Conservation (phyloP, 2,888 invertebrate species). For the Leptogaster cylindrica region DNA sequence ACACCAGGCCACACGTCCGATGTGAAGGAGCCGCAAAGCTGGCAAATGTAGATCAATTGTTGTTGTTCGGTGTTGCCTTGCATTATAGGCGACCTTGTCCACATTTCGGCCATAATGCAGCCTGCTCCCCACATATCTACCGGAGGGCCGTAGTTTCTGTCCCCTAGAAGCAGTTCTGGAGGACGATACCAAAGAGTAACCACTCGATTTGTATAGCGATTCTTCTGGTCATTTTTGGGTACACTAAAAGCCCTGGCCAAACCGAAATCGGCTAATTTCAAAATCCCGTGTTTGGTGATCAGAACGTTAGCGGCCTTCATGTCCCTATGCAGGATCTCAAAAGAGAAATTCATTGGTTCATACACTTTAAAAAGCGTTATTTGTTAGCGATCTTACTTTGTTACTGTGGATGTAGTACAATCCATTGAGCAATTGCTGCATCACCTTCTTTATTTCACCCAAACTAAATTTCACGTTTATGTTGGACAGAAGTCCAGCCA, state of each 20-base stretch:
- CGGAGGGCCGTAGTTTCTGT: slow-evolving; percentile 94
- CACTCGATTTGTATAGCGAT: slow-evolving; percentile 96
- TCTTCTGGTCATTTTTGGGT: slow-evolving; percentile 82
- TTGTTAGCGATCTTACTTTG: slow-evolving; percentile 72
- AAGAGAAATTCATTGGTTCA: too few species aligned
- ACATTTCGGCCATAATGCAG: slow-evolving; percentile 99
- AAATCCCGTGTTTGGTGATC: slow-evolving; percentile 90
- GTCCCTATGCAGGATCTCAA: slow-evolving; percentile 85
- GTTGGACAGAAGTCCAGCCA: slow-evolving; percentile 94
- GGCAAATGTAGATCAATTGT: slow-evolving; percentile 92
- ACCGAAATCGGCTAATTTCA: slow-evolving; percentile 98
- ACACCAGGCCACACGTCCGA: slow-evolving; percentile 93
- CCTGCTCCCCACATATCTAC: slow-evolving; percentile 98
- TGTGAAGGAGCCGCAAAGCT: slow-evolving; percentile 94
- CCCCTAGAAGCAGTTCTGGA: slow-evolving; percentile 73
- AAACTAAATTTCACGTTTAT: slow-evolving; percentile 94
- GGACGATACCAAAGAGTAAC: slow-evolving; percentile 94
- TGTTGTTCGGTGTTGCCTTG: slow-evolving; percentile 97
- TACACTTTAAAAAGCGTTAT: too few species aligned
- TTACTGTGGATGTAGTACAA: slow-evolving; percentile 96
- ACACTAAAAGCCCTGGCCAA: slow-evolving; percentile 92
- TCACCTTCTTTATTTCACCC: slow-evolving; percentile 95
- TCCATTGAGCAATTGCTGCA: slow-evolving; percentile 83
- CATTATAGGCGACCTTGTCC: slow-evolving; percentile 95
- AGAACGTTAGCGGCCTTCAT: slow-evolving; percentile 99